Base-by-base conservation (phyloP, 2,797 vertebrate genomes). In the Sciurus carolinensis region DNA sequence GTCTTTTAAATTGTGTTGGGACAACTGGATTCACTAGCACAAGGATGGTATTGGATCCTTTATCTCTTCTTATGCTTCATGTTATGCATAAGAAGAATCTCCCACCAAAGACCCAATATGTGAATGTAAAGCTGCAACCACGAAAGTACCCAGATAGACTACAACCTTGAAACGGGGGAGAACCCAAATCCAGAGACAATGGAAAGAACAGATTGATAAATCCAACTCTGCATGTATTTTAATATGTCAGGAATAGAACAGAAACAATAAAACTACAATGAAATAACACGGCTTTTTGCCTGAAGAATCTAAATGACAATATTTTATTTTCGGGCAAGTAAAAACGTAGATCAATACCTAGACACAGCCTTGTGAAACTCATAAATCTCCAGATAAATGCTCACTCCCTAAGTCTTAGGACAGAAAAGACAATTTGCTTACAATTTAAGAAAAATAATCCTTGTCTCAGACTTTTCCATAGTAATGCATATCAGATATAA, bases 361-460 rank as follows among this genome's bases (percentile, higher is more conserved):
- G 30, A 73, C 7, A 42, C 1, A 59, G 28, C 30, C 26, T 39
- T 3, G 36, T 82, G 18, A 73, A 90, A 82, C 87, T 44, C 79
- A 52, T 90, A 90, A 85, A 87, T 91, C 42, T 95, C 33, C 47
- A 72, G 47, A 75, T 39, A 91, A 92, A 84, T 69, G 39, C 8
- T 20, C 14, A 84, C 26, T 50, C 42, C 20, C 33, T 12, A 57
- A 64, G 26, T 26, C 71, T 47, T 69, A 33, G 44, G 30, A n/a
- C 33, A 85, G 82, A 87, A 88, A 85, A 93, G 44, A 69, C 36
- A 87, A 85, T 90, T 84, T 88, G n/a, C 24, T 54, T 79, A 67
- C 39, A 92, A 87, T 88, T 90, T 82, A 75, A 90, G 69, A 75
- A 95, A 95, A 95, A 76, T 52, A 66, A 95, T 85, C 69, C 62